Evolutionary conservation across 2,888 invertebrate species (phyloP), one percentile per base, ranked within the genome.

Genomic region (Taenaris catops): DNA sequence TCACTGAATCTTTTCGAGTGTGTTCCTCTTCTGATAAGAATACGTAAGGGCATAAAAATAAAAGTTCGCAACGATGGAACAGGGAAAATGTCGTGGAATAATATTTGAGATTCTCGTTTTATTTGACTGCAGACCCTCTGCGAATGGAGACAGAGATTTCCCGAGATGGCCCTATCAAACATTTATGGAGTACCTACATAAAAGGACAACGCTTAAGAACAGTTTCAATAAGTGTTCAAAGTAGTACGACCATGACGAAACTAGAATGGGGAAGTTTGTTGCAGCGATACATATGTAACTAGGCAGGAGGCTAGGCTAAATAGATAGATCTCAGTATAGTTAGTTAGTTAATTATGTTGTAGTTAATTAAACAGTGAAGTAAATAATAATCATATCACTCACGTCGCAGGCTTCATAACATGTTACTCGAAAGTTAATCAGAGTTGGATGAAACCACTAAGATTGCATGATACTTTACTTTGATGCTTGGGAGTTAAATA

Each of bases 91-190:
- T 73, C 76, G 66, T 61, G 64, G 80, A 81, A 86, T 86, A 83
- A 83, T 86, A 84, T 84, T 84, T 81, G 81, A 80, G 83, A 83
- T 78, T 74, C 70, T 66, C 69, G 78, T 83, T 86, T 86, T 84
- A 86, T 86, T 86, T 86, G 83, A 84, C 65, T 75, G 76, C 75
- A 68, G 84, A 83, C 84, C 84, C 84, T 86, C 70, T 68, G 61
- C 68, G 79, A 80, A 81, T 80, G 81, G 76, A 80, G 84, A 78
- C 81, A 75, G 79, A 83, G 84, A 83, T 84, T 83, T 83, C 73
- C 79, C 83, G 83, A 75, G 83, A 86, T 83, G 79, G 80, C 70
- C 79, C 84, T 81, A 83, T 86, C 84, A 83, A 84, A 86, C 81
- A 83, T 86, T 86, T 86, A 84, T 84, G 72, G 80, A 83, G 79